Percentiles rank a stretch among this genome's conserved stretches.
Evolutionary conservation across 2,113 vertebrate species (phyloP).

Genomic region (Pangasianodon gigas): DNA sequence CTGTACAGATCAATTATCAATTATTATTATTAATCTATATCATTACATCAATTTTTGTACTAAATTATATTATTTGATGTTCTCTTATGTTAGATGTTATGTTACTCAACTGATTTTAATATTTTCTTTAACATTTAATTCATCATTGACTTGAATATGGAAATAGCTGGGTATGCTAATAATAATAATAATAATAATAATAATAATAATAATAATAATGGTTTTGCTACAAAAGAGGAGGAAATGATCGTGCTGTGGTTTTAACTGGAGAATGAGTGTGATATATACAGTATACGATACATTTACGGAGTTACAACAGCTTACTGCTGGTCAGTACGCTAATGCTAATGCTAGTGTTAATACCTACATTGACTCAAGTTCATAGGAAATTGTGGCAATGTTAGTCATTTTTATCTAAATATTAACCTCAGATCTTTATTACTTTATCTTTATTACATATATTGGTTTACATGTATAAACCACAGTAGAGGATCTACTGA

Average conservation of each 20-base stretch:
- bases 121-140: background rate
- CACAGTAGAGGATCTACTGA: too few relatives aligned
- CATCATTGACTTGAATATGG: background rate
- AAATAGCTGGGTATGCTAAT: background rate
- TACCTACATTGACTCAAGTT: background rate
- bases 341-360: background rate
- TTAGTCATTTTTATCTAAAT: background rate
- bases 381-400: background rate
- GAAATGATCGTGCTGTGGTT: background rate
- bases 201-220: background rate
- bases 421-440: background rate
- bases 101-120: background rate
- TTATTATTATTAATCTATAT: background rate
- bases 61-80: slow-evolving; percentile 7
- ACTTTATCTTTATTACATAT: background rate
- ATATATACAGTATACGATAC: background rate
- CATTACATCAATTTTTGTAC: background rate
- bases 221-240: background rate
- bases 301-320: background rate
- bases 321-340: slow-evolving; percentile 45
- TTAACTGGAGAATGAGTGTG: background rate
- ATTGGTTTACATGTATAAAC: background rate
- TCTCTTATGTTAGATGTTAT: background rate
- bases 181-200: background rate
- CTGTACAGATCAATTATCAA: background rate